Percentiles rank a stretch among this genome's conserved stretches.
These are phyloP conservation scores for Xestobium rufovillosum DNA, from an alignment of 2,888 invertebrate genomes.

Conservation along the genomic window DNA sequence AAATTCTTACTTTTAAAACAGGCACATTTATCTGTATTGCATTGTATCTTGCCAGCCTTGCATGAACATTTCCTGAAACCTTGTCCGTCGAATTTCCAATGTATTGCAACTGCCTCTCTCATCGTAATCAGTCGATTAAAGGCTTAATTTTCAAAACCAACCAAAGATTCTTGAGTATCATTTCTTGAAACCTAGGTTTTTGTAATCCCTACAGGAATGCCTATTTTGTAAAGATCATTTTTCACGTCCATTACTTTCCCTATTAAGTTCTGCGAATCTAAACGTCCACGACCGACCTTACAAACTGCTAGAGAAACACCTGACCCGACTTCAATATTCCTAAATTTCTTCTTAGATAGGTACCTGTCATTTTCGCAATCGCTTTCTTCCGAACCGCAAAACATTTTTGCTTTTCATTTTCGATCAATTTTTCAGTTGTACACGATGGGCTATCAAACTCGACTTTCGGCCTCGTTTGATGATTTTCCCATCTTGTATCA, in stretches of 20 bases:
- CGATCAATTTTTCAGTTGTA: slow-evolving; percentile 12
- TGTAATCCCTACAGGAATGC: neutral
- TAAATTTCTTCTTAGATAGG: slow-evolving; percentile 5
- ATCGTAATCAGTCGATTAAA: neutral
- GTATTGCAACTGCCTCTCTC: no score
- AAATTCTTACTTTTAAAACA: no score
- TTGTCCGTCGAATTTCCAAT: no score
- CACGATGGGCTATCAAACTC: no score
- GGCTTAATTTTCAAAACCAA: slow-evolving; percentile 4
- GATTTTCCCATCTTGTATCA: no score
- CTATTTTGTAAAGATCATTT: slow-evolving; percentile 21
- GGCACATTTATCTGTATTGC: no score
- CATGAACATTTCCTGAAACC: slow-evolving; percentile 3
- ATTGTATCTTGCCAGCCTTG: no score
- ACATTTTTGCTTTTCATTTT: no score
- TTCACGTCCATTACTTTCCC: slow-evolving; percentile 29
- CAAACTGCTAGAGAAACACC: no score
- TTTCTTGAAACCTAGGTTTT: slow-evolving; percentile 2
- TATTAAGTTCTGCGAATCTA: slow-evolving; percentile 15
- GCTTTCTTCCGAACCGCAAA: slow-evolving; percentile 14
- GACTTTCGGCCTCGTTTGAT: no score
- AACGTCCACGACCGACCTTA: slow-evolving; percentile 13
- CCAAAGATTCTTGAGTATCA: slow-evolving; percentile 4
- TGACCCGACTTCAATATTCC: neutral
- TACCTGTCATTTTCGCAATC: slow-evolving; percentile 14